Base-by-base conservation (phyloP, 2,888 invertebrate species). In the Tachina lurida region DNA sequence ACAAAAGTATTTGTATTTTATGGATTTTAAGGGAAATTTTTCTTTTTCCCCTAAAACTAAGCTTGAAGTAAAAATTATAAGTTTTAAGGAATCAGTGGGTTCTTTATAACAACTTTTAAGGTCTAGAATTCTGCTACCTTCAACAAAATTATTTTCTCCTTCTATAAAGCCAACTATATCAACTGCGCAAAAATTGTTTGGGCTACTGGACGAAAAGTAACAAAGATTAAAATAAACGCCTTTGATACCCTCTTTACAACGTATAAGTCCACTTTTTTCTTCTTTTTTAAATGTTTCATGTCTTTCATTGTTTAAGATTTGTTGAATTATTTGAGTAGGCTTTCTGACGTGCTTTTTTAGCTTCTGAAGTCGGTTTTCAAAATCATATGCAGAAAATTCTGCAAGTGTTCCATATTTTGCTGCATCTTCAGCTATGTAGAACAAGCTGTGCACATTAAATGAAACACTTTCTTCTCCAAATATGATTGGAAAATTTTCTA, bases 311-410 rank as follows among this genome's bases (percentile, higher is more conserved):
- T 15, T 47, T 47, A 12, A 47, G 12, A 13, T 47, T 47, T 47
- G 13, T 47, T 47, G 12, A 47, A 47, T 47, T 47, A 47, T 56
- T 56, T 56, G 56, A 22, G 56, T 56, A 56, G 56, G 56, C 19
- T 22, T 73, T 49, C 39, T 73, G 62, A 62, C 73, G 47, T 73
- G 62, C 49, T 73, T 73, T 62, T 62, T 49, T 5, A 73, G 49
- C 62, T 60, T 62, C 39, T 73, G 62, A 60, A 73, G 62, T 62
- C 41, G 49, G 62, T 62, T 73, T 75, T 75, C 75, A 54, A 75
- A 75, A 63, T 75, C 75, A 75, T 75, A 63, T 58, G 77, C 67
- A 58, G 68, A 68, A 68, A 68, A 68, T 58, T 58, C 67, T 60
- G 68, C n/a, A 67, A 67, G 58, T 49, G 68, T 68, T 60, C 67